Conservation (phyloP, 2,113 vertebrate species). For the Paramormyrops kingsleyae region DNA sequence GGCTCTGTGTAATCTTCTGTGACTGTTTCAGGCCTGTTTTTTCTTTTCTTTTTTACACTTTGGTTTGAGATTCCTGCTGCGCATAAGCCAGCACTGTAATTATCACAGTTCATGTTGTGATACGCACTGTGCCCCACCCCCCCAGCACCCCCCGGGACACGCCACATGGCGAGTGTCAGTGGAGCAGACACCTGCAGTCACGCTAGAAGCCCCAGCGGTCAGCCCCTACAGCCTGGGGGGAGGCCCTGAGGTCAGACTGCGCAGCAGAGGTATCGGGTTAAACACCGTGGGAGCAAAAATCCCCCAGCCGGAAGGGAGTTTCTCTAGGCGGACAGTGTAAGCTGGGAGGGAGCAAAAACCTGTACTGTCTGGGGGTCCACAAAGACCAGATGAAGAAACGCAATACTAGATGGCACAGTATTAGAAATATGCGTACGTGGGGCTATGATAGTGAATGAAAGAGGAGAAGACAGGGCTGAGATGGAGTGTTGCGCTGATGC, state of each 20-base stretch:
- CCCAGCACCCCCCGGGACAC: not conserved
- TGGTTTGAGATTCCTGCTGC: not conserved
- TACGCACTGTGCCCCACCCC: not conserved
- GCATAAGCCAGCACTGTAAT: not conserved
- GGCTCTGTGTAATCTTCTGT: not conserved
- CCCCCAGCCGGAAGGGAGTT: not conserved
- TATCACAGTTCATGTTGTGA: not conserved
- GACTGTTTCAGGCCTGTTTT: not conserved
- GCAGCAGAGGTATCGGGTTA: not conserved
- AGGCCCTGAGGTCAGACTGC: not conserved
- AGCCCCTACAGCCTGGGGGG: too few species aligned
- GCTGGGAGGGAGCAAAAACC: not conserved
- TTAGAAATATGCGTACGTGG: not conserved
- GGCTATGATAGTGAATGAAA: not conserved
- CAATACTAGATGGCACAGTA: not conserved
- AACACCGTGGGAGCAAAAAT: not conserved
- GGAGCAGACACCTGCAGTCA: not conserved
- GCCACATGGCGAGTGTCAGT: not conserved
- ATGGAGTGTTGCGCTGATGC: not conserved
- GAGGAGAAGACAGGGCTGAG: not conserved
- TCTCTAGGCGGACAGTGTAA: not conserved
- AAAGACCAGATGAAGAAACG: not conserved
- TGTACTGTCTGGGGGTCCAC: not conserved
- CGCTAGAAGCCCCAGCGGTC: not conserved
- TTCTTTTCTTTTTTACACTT: not conserved